Conservation (phyloP, 2,797 vertebrate species). For the Fringilla coelebs region DNA sequence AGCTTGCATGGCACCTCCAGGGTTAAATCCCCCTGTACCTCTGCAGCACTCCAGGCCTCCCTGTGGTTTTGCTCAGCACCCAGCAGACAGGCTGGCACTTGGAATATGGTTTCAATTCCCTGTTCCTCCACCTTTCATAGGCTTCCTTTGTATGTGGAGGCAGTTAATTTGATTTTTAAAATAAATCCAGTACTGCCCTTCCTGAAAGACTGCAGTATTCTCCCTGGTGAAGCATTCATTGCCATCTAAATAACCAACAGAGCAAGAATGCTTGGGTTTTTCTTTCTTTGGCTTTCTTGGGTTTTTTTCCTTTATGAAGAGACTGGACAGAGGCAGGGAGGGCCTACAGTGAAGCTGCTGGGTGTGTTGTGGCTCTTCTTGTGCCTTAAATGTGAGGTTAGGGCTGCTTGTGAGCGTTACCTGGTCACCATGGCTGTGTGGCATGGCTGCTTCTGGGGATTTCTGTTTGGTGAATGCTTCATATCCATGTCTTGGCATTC, state of each 20-base stretch:
- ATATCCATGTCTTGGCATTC: background rate
- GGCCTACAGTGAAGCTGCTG: background rate
- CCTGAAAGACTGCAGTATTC: background rate
- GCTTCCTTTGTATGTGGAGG: background rate
- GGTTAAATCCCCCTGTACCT: background rate
- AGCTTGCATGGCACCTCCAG: accelerated
- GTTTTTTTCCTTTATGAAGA: background rate
- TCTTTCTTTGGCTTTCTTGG: background rate
- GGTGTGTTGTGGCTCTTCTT: background rate
- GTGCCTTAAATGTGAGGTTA: background rate
- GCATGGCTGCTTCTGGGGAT: background rate
- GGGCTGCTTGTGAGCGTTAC: background rate
- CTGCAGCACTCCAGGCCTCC: background rate
- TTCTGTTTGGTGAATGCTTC: background rate
- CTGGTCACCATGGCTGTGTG: background rate
- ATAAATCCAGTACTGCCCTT: background rate
- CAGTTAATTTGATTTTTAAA: background rate
- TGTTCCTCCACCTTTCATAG: background rate
- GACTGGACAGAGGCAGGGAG: background rate
- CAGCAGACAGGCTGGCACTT: slow-evolving; percentile 1
- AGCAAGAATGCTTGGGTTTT: background rate
- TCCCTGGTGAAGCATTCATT: background rate
- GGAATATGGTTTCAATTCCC: background rate
- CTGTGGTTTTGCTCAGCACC: background rate
- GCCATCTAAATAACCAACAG: background rate